phyloP scores from a whole-genome alignment of 2,113 vertebrate species.

The Bucco capensis region DNA sequence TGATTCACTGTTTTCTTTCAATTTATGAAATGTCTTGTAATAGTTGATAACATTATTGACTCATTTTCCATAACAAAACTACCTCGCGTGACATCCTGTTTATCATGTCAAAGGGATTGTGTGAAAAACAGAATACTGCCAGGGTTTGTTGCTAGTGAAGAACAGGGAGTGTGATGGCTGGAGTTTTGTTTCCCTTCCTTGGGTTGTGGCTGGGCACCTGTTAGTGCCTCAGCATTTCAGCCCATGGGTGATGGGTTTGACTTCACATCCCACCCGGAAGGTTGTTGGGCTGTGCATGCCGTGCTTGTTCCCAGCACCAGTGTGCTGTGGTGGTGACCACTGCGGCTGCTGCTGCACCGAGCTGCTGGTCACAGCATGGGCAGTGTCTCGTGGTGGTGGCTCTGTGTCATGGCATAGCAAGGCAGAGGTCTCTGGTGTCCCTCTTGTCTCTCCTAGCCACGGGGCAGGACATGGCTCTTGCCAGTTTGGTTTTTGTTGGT shows the following conservation, averaged over 20 bases:
- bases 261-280: neutral
- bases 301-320: neutral
- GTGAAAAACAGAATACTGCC: conserved; percentile 71
- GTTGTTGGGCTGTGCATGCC: rapidly evolving
- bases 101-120: conserved; percentile 75
- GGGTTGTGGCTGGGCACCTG: neutral
- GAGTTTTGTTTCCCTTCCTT: conserved; percentile 10
- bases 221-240: neutral
- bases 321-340: neutral
- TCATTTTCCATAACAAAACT: conserved; percentile 89
- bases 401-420: rapidly evolving
- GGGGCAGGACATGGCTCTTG: neutral
- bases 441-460: neutral
- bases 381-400: rapidly evolving
- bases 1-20: conserved; percentile 71
- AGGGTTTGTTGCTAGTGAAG: conserved; percentile 45
- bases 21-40: conserved; percentile 77
- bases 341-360: rapidly evolving
- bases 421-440: rapidly evolving
- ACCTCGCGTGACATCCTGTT: conserved; percentile 88
- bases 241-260: rapidly evolving
- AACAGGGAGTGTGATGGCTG: neutral
- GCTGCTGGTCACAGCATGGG: neutral
- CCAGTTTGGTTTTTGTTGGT: neutral
- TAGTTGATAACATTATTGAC: conserved; percentile 80